These are phyloP conservation scores for Siniperca knerii DNA, from an alignment of 2,113 vertebrate species.

Conservation along the genomic window DNA sequence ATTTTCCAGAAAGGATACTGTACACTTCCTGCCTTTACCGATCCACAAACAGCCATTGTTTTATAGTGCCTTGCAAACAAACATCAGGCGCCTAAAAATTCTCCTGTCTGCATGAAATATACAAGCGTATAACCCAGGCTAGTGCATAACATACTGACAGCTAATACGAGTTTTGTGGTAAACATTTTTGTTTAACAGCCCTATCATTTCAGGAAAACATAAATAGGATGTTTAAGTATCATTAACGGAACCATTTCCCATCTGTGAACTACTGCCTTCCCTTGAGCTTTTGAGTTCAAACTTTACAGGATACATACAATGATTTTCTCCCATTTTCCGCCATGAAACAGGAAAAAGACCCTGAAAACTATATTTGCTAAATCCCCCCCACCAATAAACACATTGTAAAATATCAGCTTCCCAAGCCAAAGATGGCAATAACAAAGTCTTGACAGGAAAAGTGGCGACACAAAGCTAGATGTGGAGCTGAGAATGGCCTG, in stretches of 20 bases:
- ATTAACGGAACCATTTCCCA: conserved; percentile 50
- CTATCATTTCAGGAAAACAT: conserved; percentile 57
- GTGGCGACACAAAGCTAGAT: conserved; percentile 58
- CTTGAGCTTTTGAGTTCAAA: conserved; percentile 46
- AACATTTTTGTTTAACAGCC: conserved; percentile 56
- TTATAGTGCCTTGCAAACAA: conserved; percentile 62
- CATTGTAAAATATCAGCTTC: conserved; percentile 65
- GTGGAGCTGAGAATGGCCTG: conserved; percentile 42
- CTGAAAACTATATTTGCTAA: conserved; percentile 60
- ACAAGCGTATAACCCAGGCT: conserved; percentile 26
- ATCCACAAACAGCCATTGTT: conserved; percentile 78
- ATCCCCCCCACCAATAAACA: conserved; percentile 55
- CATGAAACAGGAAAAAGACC: conserved; percentile 48
- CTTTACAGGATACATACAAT: conserved; percentile 59
- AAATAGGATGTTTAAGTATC: conserved; percentile 61
- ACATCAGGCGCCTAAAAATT: conserved; percentile 57
- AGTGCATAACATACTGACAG: conserved; percentile 19
- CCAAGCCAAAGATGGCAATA: conserved; percentile 56
- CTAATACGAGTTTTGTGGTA: conserved; percentile 31
- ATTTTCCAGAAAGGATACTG: conserved; percentile 73
- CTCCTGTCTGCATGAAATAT: conserved; percentile 48
- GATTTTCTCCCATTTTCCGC: conserved; percentile 58
- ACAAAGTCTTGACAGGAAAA: conserved; percentile 71
- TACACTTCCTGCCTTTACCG: conserved; percentile 63
- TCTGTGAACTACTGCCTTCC: conserved; percentile 38